These are phyloP conservation scores for Meta bourneti DNA, from an alignment of 2,888 invertebrate species.

Conservation along the genomic window DNA sequence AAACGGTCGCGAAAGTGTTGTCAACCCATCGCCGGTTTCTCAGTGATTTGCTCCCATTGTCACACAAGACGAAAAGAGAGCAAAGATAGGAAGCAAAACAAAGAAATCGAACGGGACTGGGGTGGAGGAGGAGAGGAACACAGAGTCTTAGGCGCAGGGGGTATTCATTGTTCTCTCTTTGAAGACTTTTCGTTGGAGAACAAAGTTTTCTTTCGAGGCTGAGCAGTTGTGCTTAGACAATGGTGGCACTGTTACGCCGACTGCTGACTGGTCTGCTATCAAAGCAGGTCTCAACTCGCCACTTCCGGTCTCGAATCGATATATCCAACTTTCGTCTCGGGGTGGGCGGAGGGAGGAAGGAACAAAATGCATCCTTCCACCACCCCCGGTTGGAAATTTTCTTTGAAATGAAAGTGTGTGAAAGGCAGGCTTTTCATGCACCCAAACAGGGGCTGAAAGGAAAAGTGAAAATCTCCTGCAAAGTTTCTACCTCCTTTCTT, in stretches of 20 bases:
- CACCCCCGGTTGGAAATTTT: slow-evolving; percentile 63
- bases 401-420: slow-evolving; percentile 72
- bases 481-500: slow-evolving; percentile 39
- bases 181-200: slow-evolving; percentile 34
- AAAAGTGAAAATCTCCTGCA: slow-evolving; percentile 57
- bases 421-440: slow-evolving; percentile 63
- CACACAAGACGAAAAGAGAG: slow-evolving; percentile 9
- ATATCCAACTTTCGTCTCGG: slow-evolving; percentile 41
- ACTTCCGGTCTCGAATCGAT: slow-evolving; percentile 42
- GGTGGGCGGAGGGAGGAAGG: not conserved
- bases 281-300: not conserved
- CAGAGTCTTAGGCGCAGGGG: not conserved
- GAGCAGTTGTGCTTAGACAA: slow-evolving; percentile 71
- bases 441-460: slow-evolving; percentile 55
- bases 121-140: not conserved
- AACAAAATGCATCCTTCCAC: slow-evolving; percentile 56
- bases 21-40: slow-evolving; percentile 18
- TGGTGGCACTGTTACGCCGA: slow-evolving; percentile 36
- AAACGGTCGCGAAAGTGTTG: slow-evolving; percentile 6
- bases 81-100: slow-evolving; percentile 20
- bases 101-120: slow-evolving; percentile 35
- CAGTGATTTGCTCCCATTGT: slow-evolving; percentile 53
- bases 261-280: slow-evolving; percentile 30
- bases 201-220: slow-evolving; percentile 64
- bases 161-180: slow-evolving; percentile 53